Evolutionary conservation across 2,113 vertebrate species (phyloP).

Genomic region (Piprites chloris): DNA sequence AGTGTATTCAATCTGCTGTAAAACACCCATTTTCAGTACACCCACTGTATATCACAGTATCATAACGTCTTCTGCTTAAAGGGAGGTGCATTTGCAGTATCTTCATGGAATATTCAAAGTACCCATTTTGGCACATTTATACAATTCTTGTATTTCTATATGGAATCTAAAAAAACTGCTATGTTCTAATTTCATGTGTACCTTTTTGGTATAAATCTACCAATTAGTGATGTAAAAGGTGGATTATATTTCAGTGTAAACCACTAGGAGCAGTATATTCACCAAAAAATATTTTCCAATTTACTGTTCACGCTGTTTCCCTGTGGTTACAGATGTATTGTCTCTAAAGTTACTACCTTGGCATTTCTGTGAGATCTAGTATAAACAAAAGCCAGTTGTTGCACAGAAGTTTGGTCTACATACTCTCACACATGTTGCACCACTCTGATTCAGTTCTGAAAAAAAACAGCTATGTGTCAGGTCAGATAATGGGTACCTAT

Average conservation of each 20-base stretch:
- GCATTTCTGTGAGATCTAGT: neutral
- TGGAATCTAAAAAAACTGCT: neutral
- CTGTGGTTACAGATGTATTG: neutral
- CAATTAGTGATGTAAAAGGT: neutral
- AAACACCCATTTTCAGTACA: neutral
- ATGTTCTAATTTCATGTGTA: neutral
- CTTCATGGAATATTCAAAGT: neutral
- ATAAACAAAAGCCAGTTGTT: neutral
- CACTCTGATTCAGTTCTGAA: neutral
- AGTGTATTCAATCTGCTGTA: neutral
- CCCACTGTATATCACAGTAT: neutral
- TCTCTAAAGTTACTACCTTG: neutral
- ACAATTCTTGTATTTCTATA: neutral
- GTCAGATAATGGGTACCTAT: neutral
- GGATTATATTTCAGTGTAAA: neutral
- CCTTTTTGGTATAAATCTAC: neutral
- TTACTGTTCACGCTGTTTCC: neutral
- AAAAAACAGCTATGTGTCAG: neutral
- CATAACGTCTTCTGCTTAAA: neutral
- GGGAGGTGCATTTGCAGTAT: neutral
- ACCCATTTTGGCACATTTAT: neutral
- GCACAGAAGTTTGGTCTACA: neutral
- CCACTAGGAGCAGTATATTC: neutral
- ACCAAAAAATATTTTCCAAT: neutral
- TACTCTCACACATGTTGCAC: neutral